Percentiles rank a stretch among this genome's conserved stretches.
Conservation (phyloP, 1,140 invertebrate genomes). For the Euura lappo region DNA sequence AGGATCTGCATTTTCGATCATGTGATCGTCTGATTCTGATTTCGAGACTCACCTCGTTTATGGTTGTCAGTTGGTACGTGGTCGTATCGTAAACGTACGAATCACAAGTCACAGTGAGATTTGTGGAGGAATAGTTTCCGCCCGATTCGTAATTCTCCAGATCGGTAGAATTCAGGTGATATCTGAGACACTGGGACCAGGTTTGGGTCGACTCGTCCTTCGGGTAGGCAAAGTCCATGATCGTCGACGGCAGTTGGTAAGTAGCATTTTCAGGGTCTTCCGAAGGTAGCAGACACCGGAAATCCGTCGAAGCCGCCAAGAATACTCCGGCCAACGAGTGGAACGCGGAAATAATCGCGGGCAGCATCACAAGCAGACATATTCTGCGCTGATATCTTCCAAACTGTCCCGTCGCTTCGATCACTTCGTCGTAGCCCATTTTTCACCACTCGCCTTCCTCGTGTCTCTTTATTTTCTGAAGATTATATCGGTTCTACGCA, state of each 20-base stretch:
- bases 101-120: conserved; percentile 52
- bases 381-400: conserved; percentile 75
- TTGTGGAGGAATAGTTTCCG: conserved; percentile 22
- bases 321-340: conserved; percentile 80
- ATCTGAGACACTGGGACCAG: conserved; percentile 60
- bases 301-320: conserved; percentile 68
- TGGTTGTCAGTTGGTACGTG: conserved; percentile 66
- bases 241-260: conserved; percentile 54
- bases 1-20: too few species aligned
- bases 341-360: conserved; percentile 75
- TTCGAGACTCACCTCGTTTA: conserved; percentile 64
- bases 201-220: conserved; percentile 54
- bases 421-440: conserved; percentile 79
- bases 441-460: conserved; percentile 23
- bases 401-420: conserved; percentile 74
- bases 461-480: neutral
- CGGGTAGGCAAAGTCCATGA: conserved; percentile 64
- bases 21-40: too few species aligned
- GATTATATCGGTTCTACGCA: too few species aligned
- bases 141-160: conserved; percentile 32
- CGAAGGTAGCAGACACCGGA: conserved; percentile 66
- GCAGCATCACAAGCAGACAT: conserved; percentile 74
- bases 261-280: conserved; percentile 62
- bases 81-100: conserved; percentile 67
- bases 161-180: conserved; percentile 45